Base-by-base conservation (phyloP, 1,140 invertebrate genomes). In the Brachionus calyciflorus region DNA sequence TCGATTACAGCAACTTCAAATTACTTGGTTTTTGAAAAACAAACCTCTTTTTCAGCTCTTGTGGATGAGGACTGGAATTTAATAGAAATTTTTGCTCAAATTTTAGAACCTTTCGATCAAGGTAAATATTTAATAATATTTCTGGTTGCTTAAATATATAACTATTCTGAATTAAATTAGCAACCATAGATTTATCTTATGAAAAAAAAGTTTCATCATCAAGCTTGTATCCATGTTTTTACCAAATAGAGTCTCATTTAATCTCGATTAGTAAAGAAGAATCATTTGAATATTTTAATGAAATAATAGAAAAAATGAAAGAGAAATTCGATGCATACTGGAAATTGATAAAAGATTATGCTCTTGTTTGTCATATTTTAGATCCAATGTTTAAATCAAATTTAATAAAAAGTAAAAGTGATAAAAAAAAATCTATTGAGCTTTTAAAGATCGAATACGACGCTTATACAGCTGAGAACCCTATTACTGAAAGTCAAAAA, bases 301-400 rank as follows among this genome's bases (percentile, higher is more conserved):
- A 57, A 30, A 28, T 28, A n/a, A 57, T 57, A 17, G 28, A 30
- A 30, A 30, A 28, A 4, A 57, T 55, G 51, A 55, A 55, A 4
- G 51, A 55, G 0, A 55, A 55, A 33, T 57, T 57, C 30, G 28
- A 30, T 2, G 28, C 28, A 30, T 57, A 57, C 30, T 57, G 53
- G 53, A 28, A 28, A 14, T 30, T 30, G 33, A 57, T 57, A 26
- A 33, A 30, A 33, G 53, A 57, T 57, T 14, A 57, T 30, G 53
- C 53, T 30, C 33, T 57, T 17, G 30, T 57, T 57, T 57, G 53
- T 57, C 53, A 57, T 57, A 57, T 57, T 24, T 30, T 57, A 30
- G 53, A 57, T 57, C 53, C 53, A 57, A 30, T 24, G 24, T 57
- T 57, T 30, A 57, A 57, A 57, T 6, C 10, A 30, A 28, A 30